Conservation (phyloP, 2,113 vertebrate species). For the Hemicordylus capensis region DNA sequence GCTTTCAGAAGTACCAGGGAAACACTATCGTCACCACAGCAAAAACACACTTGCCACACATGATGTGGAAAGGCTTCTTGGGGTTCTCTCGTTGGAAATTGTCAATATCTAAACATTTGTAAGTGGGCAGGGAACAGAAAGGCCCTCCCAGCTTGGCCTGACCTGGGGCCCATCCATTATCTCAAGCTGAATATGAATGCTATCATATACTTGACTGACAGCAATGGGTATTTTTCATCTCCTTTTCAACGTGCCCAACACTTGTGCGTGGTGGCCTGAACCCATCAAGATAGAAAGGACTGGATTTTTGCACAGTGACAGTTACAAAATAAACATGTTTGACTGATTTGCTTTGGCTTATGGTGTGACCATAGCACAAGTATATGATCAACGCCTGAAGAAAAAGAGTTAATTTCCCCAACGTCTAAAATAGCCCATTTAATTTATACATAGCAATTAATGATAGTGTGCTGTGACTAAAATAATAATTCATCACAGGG, state of each 20-base stretch:
- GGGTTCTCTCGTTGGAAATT: too few species aligned
- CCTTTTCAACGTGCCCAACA: not conserved
- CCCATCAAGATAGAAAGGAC: not conserved
- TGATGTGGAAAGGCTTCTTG: not conserved
- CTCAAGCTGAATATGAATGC: too few species aligned
- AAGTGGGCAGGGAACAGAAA: too few species aligned
- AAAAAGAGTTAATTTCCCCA: conserved; percentile 33
- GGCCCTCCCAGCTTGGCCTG: too few species aligned
- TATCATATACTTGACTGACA: not conserved
- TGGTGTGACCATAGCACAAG: conserved; percentile 45
- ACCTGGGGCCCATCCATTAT: too few species aligned
- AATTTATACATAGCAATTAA: conserved; percentile 70
- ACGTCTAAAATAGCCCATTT: conserved; percentile 45
- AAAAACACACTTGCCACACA: not conserved
- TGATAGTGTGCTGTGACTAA: conserved; percentile 70
- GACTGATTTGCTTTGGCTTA: conserved; percentile 59
- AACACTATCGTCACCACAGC: not conserved
- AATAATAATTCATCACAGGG: conserved; percentile 60
- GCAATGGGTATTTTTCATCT: not conserved
- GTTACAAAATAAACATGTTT: conserved; percentile 56
- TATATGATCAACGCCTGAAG: conserved; percentile 39
- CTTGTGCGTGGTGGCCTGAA: not conserved
- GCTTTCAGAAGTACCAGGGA: not conserved
- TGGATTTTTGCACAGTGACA: conserved; percentile 30
- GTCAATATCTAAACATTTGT: too few species aligned